phyloP scores from a whole-genome alignment of 2,113 vertebrate genomes.

The Mesitornis unicolor region DNA sequence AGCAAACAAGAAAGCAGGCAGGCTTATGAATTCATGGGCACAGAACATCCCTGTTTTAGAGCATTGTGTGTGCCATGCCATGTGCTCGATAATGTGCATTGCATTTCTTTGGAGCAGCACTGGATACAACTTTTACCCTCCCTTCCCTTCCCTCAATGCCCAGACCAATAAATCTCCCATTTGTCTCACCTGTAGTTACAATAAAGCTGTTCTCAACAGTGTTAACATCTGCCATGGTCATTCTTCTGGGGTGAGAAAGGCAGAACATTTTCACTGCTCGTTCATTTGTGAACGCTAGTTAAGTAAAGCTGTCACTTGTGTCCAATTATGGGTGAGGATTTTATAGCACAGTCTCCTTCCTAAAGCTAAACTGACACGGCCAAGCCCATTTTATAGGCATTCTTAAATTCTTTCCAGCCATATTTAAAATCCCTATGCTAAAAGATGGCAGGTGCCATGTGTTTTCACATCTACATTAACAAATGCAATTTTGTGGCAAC shows the following conservation, averaged over 20 bases:
- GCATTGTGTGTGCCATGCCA: not conserved
- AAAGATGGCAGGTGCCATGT: slow-evolving; percentile 41
- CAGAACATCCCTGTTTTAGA: not conserved
- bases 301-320: slow-evolving; percentile 57
- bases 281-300: slow-evolving; percentile 55
- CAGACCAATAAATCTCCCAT: slow-evolving; percentile 52
- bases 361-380: slow-evolving; percentile 22
- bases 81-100: not conserved
- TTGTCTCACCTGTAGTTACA: slow-evolving; percentile 63
- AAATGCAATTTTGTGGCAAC: slow-evolving; percentile 63
- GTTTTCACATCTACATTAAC: slow-evolving; percentile 56
- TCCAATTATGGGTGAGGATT: slow-evolving; percentile 54
- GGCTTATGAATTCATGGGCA: not conserved
- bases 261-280: slow-evolving; percentile 42
- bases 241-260: slow-evolving; percentile 43
- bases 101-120: not conserved
- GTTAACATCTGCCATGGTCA: slow-evolving; percentile 55
- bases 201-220: slow-evolving; percentile 24
- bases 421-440: slow-evolving; percentile 46
- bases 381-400: slow-evolving; percentile 27
- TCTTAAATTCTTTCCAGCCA: slow-evolving; percentile 42
- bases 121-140: not conserved
- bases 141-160: not conserved
- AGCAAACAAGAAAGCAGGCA: not conserved
- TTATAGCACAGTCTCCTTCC: slow-evolving; percentile 18